Conservation (phyloP, 2,888 invertebrate species). For the Papilio gigon region DNA sequence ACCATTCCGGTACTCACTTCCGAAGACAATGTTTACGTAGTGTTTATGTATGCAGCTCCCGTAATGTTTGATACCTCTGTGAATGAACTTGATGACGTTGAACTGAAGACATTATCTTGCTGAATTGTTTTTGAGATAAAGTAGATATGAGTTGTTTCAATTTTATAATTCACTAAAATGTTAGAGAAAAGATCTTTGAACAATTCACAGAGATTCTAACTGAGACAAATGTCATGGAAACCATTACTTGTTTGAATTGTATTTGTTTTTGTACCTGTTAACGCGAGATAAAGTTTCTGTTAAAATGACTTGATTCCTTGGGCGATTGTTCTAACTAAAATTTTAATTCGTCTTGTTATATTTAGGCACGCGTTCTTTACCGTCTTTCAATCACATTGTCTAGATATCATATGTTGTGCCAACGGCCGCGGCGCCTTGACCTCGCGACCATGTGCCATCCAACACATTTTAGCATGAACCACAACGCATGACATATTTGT, state of each 20-base stretch:
- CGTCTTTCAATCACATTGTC: constrained; percentile 47
- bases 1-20: constrained; percentile 36
- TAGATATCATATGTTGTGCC: constrained; percentile 67
- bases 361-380: constrained; percentile 6
- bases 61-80: background rate
- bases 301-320: no score
- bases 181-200: no score
- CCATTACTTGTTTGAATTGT: no score
- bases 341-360: background rate
- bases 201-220: no score
- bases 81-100: background rate
- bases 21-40: constrained; percentile 20
- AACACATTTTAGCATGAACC: constrained; percentile 45
- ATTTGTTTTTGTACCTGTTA: no score
- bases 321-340: background rate
- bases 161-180: no score
- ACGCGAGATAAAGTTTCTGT: no score
- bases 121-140: background rate
- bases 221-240: no score
- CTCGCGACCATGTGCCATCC: constrained; percentile 57
- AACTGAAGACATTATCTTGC: no score
- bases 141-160: no score
- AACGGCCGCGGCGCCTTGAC: constrained; percentile 75
- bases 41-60: background rate
- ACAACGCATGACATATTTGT: constrained; percentile 44